Percentiles rank a stretch among this genome's conserved stretches.
phyloP scores from a whole-genome alignment of 2,888 invertebrate genomes.

The Mactromeris polynyma region DNA sequence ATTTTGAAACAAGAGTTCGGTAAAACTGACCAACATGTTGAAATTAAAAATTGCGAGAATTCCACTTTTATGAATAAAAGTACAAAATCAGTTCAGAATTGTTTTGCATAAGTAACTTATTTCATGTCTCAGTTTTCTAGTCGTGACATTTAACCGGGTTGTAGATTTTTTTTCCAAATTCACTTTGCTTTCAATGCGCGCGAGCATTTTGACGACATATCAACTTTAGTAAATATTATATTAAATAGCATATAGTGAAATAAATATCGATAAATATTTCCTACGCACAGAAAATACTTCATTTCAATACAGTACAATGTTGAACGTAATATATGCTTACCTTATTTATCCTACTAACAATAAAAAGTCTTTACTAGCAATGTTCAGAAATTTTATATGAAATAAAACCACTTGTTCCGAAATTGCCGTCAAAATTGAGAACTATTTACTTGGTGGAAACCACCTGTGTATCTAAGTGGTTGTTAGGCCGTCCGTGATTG shows the following conservation, averaged over 20 bases:
- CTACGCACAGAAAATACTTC: background rate
- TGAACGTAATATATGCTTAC: background rate
- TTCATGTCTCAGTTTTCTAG: no score
- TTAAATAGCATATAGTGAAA: background rate
- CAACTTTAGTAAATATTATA: background rate
- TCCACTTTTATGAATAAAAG: no score
- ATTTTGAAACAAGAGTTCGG: no score
- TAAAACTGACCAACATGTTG: no score
- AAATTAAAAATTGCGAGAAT: no score
- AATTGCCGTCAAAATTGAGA: constrained; percentile 16
- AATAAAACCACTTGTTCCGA: constrained; percentile 36
- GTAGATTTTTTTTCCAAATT: no score
- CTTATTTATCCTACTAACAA: background rate
- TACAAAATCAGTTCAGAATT: no score
- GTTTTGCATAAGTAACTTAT: no score
- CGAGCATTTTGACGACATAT: background rate
- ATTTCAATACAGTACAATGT: background rate
- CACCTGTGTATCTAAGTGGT: constrained; percentile 60
- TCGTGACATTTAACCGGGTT: no score
- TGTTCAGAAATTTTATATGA: background rate
- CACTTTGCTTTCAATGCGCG: background rate
- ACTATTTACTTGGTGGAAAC: constrained; percentile 47
- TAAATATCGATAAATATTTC: background rate
- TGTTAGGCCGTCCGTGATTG: constrained; percentile 60
- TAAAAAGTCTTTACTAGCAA: background rate